Evolutionary conservation across 2,888 invertebrate genomes (phyloP), one percentile per base, ranked within the genome.

Genomic region (Rhaphigaster nebulosa): DNA sequence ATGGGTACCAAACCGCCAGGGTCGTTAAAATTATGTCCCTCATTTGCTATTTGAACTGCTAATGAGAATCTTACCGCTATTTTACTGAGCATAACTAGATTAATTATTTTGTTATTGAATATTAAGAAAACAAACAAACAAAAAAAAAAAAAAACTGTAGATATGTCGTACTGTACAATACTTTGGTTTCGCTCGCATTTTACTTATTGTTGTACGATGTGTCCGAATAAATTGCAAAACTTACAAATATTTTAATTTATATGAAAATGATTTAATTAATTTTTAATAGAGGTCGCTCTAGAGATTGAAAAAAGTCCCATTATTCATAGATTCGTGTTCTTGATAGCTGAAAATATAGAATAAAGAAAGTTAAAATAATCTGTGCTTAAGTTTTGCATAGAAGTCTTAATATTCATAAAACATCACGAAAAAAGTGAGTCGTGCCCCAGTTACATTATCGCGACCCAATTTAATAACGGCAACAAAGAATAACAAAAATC

Each of bases 1-100:
- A 15, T 0, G n/a, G n/a, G n/a, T n/a, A n/a, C n/a, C n/a, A n/a
- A n/a, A 1, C 8, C n/a, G 12, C 0, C 23, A 5, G 12, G 10
- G 12, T n/a, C 2, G 12, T 12, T n/a, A n/a, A 60, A n/a, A 0
- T n/a, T 0, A n/a, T 60, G 12, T n/a, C 1, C 10, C n/a, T 60
- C 10, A 60, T 60, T 60, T 60, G 1, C 8, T 10, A 5, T 20
- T 4, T 54, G 4, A 20, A 23, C 12, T 60, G 60, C 60, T 60
- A 12, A 60, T n/a, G 26, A 60, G 60, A 60, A n/a, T 60, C 10
- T 60, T 60, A 60, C 60, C 12, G n/a, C n/a, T n/a, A 1, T 6
- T n/a, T n/a, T 12, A 1, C n/a, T 60, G 3, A 60, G 3, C 60
- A 26, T 56, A 26, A 56, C 23, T 52, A 15, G 18, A 18, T 18